Percentiles rank a stretch among this genome's conserved stretches.
These are phyloP conservation scores for Thymallus thymallus DNA, from an alignment of 2,113 vertebrate species.

Conservation along the genomic window DNA sequence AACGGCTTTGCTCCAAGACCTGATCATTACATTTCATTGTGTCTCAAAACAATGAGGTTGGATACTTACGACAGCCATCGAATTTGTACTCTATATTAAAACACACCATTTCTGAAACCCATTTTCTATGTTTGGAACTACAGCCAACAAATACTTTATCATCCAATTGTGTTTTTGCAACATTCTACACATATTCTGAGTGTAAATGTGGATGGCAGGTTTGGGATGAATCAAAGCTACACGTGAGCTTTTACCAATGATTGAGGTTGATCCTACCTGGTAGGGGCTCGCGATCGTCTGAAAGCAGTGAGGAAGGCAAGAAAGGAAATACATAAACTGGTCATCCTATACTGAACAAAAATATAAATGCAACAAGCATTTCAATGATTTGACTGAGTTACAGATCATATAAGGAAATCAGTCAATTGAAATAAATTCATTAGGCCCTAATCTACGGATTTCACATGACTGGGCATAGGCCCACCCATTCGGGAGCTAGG, in stretches of 20 bases:
- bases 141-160: background rate
- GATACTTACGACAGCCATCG: too few relatives aligned
- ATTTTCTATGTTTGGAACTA: background rate
- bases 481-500: too few relatives aligned
- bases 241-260: slow-evolving; percentile 62
- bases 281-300: slow-evolving; percentile 84
- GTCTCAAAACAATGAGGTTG: too few relatives aligned
- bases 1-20: background rate
- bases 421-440: too few relatives aligned
- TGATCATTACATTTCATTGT: background rate
- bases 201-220: slow-evolving; percentile 26
- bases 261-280: slow-evolving; percentile 88
- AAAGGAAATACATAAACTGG: slow-evolving; percentile 59
- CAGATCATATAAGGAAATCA: too few relatives aligned
- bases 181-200: slow-evolving; percentile 23
- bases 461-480: too few relatives aligned
- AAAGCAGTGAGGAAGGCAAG: slow-evolving; percentile 83
- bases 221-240: slow-evolving; percentile 51
- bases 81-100: too few relatives aligned
- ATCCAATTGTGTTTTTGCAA: slow-evolving; percentile 27
- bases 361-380: too few relatives aligned
- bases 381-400: too few relatives aligned
- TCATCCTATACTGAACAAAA: too few relatives aligned
- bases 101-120: background rate
- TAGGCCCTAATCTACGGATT: too few relatives aligned